Conservation (phyloP, 2,888 invertebrate genomes). For the Himalopsyche kuldschensis region DNA sequence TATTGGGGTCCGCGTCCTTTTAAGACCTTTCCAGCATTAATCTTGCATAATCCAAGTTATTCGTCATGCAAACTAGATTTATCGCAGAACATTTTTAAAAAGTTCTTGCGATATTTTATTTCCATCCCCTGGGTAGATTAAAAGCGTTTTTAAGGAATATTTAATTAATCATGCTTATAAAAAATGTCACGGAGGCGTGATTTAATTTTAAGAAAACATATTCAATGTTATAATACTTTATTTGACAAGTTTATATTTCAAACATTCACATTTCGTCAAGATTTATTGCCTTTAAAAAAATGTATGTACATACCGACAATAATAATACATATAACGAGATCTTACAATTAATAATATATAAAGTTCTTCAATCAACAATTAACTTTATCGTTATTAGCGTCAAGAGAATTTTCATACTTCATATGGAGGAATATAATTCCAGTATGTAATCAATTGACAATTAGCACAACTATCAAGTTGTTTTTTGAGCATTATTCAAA, state of each 20-base stretch:
- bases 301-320: too few relatives aligned
- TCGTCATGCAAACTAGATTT: slow-evolving; percentile 15
- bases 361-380: too few relatives aligned
- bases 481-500: too few relatives aligned
- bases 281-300: too few relatives aligned
- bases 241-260: neutral
- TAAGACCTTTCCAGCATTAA: neutral
- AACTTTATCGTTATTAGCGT: too few relatives aligned
- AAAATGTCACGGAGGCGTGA: neutral
- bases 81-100: neutral
- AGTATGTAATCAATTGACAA: too few relatives aligned
- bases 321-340: too few relatives aligned
- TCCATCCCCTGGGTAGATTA: neutral
- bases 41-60: slow-evolving; percentile 4
- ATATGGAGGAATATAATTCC: too few relatives aligned
- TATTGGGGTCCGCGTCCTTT: neutral
- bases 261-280: neutral
- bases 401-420: too few relatives aligned
- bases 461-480: too few relatives aligned
- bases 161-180: neutral
- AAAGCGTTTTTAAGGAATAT: neutral
- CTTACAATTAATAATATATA: too few relatives aligned
- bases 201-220: neutral
- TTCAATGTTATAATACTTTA: neutral
- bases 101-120: neutral